These are phyloP conservation scores for Torymus auratus DNA, from an alignment of 2,888 invertebrate species.

Conservation along the genomic window DNA sequence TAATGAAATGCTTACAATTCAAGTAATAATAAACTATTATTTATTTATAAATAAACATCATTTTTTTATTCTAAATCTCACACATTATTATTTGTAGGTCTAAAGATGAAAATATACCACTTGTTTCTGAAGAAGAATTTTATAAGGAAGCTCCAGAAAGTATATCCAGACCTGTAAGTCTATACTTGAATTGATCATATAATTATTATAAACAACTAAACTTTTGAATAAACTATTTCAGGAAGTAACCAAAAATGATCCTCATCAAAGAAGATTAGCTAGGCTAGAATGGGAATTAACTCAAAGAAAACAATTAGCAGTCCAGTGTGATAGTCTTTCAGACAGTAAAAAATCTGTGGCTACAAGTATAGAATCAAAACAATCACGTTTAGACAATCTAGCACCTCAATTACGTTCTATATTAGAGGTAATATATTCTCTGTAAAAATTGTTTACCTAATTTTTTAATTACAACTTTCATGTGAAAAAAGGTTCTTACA, in stretches of 20 bases:
- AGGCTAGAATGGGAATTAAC: constrained; percentile 94
- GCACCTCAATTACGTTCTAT: constrained; percentile 87
- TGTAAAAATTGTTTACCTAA: constrained; percentile 36
- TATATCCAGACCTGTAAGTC: constrained; percentile 83
- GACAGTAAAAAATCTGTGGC: constrained; percentile 87
- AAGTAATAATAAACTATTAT: constrained; percentile 79
- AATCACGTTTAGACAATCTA: constrained; percentile 87
- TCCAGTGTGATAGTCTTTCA: constrained; percentile 86
- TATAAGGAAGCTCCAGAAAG: constrained; percentile 86
- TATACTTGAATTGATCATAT: constrained; percentile 7
- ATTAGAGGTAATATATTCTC: constrained; percentile 78
- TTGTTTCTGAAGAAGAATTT: constrained; percentile 91
- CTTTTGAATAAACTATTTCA: constrained; percentile 69
- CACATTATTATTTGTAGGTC: constrained; percentile 79
- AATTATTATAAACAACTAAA: constrained; percentile 1
- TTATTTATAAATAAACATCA: neutral
- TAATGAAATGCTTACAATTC: constrained; percentile 95
- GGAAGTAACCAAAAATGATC: constrained; percentile 83
- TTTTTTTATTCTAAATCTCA: constrained; percentile 5
- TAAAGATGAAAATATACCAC: constrained; percentile 94
- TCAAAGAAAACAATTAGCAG: constrained; percentile 89
- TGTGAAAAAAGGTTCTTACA: neutral
- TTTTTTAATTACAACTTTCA: too few relatives aligned
- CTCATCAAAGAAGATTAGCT: constrained; percentile 89
- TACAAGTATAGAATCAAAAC: constrained; percentile 85